phyloP scores from a whole-genome alignment of 1,140 invertebrate species.

The Dendroctonus valens region DNA sequence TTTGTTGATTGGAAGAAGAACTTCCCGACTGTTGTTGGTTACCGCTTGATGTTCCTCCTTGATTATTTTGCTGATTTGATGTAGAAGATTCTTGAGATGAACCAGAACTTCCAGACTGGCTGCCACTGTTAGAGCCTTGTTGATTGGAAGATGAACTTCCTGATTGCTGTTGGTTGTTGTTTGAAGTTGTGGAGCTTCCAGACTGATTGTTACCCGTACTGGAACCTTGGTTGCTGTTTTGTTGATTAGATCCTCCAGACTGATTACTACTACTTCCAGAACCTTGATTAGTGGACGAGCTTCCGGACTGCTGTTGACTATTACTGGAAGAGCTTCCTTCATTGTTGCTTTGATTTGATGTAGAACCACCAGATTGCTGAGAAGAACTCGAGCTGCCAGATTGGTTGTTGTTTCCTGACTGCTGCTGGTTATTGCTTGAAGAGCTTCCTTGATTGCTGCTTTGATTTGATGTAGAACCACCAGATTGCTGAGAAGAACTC shows the following conservation, averaged over 20 bases:
- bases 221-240: constrained; percentile 5
- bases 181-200: background rate
- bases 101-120: background rate
- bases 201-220: background rate
- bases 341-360: constrained; percentile 27
- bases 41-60: background rate
- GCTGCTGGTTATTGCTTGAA: constrained; percentile 1
- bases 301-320: background rate
- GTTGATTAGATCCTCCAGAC: constrained; percentile 8
- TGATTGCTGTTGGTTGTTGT: constrained; percentile 16
- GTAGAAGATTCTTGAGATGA: constrained; percentile 6
- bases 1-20: constrained; percentile 13
- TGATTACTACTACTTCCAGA: background rate
- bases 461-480: constrained; percentile 1
- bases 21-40: background rate
- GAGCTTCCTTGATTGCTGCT: constrained; percentile 8
- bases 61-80: constrained; percentile 16
- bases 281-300: constrained; percentile 9
- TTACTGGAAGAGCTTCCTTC: constrained; percentile 16
- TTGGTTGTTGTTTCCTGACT: background rate
- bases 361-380: constrained; percentile 2
- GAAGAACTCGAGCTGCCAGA: constrained; percentile 1
- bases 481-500: constrained; percentile 9
- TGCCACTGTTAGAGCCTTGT: constrained; percentile 19
- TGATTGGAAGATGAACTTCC: constrained; percentile 15